A percentile compares a stretch with the other conserved stretches of the same genome.
phyloP scores from a whole-genome alignment of 2,888 invertebrate genomes.

The Oligia strigilis region DNA sequence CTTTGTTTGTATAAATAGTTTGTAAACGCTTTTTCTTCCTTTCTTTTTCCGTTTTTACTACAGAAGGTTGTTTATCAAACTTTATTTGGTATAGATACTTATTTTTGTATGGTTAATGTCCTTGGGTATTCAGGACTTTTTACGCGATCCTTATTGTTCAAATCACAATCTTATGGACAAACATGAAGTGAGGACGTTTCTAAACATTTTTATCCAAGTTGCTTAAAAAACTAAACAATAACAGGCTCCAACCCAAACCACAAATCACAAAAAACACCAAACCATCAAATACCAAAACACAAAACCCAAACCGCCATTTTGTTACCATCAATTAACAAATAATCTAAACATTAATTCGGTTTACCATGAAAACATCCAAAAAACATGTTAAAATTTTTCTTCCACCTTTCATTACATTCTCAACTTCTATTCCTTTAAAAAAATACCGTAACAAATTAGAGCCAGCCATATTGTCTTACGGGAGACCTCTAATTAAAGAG shows the following conservation, averaged over 20 bases:
- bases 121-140: background rate
- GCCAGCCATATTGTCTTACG: constrained; percentile 46
- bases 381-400: rapidly evolving
- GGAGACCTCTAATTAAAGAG: constrained; percentile 60
- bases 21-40: background rate
- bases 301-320: background rate
- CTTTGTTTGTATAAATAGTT: background rate
- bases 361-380: background rate
- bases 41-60: background rate
- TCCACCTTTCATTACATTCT: background rate
- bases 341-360: background rate
- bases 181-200: background rate
- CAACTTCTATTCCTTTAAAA: constrained; percentile 14
- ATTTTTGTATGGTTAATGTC: background rate
- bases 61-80: background rate
- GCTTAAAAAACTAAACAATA: background rate
- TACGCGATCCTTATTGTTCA: too few species aligned
- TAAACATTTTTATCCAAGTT: background rate
- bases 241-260: too few species aligned
- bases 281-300: too few species aligned
- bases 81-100: background rate
- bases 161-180: background rate
- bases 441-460: constrained; percentile 28
- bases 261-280: too few species aligned
- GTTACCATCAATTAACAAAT: background rate